Base-by-base conservation (phyloP, 2,113 vertebrate species). In the Phylloscopus whistleri region DNA sequence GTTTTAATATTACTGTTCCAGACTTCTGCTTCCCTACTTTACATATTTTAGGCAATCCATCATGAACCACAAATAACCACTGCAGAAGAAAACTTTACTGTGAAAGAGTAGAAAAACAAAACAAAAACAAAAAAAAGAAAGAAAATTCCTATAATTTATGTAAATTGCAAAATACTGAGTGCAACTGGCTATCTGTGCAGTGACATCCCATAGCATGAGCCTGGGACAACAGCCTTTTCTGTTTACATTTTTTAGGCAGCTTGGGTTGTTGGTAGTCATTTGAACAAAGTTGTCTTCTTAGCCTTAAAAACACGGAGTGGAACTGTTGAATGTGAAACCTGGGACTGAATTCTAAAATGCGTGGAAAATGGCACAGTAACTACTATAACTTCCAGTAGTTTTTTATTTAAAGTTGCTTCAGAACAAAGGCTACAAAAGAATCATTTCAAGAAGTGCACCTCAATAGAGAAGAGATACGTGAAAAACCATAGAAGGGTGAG, bases 21-120 rank as follows among this genome's bases (percentile, higher is more conserved):
- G 75, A 82, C 53, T 89, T 76, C 20, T 76, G 30, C 82, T 94
- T 95, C 35, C 19, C 11, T 21, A 63, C 17, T 89, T 84, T 35
- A 59, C 9, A 6, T 67, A 62, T 80, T 96, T 85, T 88, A 85
- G 58, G 93, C 87, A 95, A 95, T 87, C 75, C 76, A 85, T 60
- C 97, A 96, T 88, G 83, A 94, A 92, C 75, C 78, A 49, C 89
- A 97, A 93, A 88, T 94, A 95, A 95, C 94, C 80, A 72, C 58
- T 75, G 80, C 92, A 94, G 86, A 96, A 81, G 92, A 76, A 95
- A 96, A 96, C 66, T 46, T 60, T 91, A 90, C 24, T 41, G 31
- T 93, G 83, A 95, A 78, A 93, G 87, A 90, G 96, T 95, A 84
- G 19, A 63, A 17, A 41, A 41, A 41, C 39, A 11, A 41, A 41